Evolutionary conservation across 2,888 invertebrate genomes (phyloP), one percentile per base, ranked within the genome.

Genomic region (Phaonia tiefii): DNA sequence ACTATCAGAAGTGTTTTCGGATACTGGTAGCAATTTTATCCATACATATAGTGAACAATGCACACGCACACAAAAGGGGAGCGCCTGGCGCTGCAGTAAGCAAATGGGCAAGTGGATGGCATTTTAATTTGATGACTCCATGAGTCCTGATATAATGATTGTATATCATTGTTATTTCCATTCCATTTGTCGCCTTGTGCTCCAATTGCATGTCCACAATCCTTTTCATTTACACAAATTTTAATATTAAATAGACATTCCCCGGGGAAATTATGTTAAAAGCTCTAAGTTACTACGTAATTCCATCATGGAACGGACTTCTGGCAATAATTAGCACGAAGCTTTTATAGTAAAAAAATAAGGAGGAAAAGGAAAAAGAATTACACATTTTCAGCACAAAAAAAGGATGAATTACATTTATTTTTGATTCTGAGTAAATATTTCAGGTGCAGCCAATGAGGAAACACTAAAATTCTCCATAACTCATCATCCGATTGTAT

Each of bases 191-290:
- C 58, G 31, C 31, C 31, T 15, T 15, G 22, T 17, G 17, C 42
- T 17, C 15, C 63, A 58, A 42, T 73, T 74, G 67, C 80, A 71
- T 80, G 77, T 39, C 54, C 17, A 44, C 71, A 73, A 77, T 80
- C 74, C 70, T 66, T 67, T 75, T 13, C 49, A 66, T 74, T 74
- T 60, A 42, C 44, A 60, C 54, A 15, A 51, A 44, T 66, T 71
- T 74, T 44, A 71, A 67, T 74, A 60, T 54, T 54, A 60, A 75
- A 67, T 60, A 66, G 66, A 60, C 60, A 51, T 67, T 63, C 67
- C 69, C 46, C n/a, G 39, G 75, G 80, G 77, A 81, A 81, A 75
- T 77, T 77, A 67, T 15, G 15, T 67, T 54, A 56, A 56, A 70
- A 75, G 39, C 54, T 31, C 31, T 31, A 31, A 3, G 31, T n/a